Base-by-base conservation (phyloP, 2,888 invertebrate genomes). In the Chrysotoxum bicinctum region DNA sequence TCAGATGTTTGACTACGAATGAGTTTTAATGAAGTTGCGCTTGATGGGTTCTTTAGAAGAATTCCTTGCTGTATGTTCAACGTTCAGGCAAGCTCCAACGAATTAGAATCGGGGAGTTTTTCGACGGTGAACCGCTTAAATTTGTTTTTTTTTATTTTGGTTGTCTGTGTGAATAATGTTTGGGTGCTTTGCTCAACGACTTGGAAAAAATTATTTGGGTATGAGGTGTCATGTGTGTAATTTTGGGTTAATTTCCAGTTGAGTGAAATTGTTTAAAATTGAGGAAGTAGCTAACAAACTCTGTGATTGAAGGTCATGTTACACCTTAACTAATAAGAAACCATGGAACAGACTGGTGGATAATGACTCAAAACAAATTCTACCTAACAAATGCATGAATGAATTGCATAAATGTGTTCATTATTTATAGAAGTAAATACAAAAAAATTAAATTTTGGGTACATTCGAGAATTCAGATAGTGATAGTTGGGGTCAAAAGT, bases 1-100 rank as follows among this genome's bases (percentile, higher is more conserved):
- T 70, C 40, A 37, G 54, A 68, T 48, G 60, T 62, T 76, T 75
- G 70, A 68, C 66, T 45, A 56, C 69, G 81, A 77, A 69, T 73
- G 73, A 76, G 81, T 85, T 85, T 81, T 73, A 85, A 85, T 81
- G 73, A 77, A 85, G 85, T 77, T 56, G 73, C 81, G 85, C 62
- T 80, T 81, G 81, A 81, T 76, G 81, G 72, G 48, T 68, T 81
- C 85, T 85, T 76, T 58, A 58, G 56, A 81, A 81, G 84, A 72
- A 73, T 83, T 69, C 54, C 35, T 76, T 74, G 35, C 35, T 52
- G 40, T 23, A 26, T 26, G 37, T 76, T 68, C 72, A 72, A 12
- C 6, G 45, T 73, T 69, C 68, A 73, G 76, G 68, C 30, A 26
- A 37, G 80, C 81, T 50, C 50, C 50, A 73, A 56, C 62, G 62